Conservation (phyloP, 2,888 invertebrate genomes). For the Lasioglossum figueresi region DNA sequence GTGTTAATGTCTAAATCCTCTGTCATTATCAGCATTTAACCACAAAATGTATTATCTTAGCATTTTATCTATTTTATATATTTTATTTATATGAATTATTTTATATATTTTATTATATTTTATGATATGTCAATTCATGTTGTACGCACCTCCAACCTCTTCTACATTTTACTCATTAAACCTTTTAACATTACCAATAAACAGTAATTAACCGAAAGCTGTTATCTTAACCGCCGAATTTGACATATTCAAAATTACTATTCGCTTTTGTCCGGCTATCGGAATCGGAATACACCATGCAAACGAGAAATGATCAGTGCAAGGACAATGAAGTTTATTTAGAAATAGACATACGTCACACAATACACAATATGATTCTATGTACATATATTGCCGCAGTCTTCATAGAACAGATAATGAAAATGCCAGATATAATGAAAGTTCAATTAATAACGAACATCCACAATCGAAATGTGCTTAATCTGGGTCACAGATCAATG, state of each 20-base stretch:
- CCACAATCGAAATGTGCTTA: background rate
- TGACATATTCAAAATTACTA: background rate
- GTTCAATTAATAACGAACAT: background rate
- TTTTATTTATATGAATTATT: too few species aligned
- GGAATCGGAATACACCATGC: too few species aligned
- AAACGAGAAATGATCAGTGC: background rate
- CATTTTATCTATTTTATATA: too few species aligned
- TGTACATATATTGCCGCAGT: background rate
- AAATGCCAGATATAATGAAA: background rate
- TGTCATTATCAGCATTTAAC: too few species aligned
- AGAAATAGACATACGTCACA: background rate
- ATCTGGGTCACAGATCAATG: background rate
- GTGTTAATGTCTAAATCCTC: background rate
- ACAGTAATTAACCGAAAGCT: background rate
- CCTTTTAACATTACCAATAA: background rate
- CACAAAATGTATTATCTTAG: too few species aligned
- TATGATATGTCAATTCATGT: too few species aligned
- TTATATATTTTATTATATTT: too few species aligned
- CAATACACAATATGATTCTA: background rate
- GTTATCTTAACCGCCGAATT: background rate
- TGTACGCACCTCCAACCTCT: too few species aligned
- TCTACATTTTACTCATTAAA: background rate
- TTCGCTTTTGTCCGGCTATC: background rate
- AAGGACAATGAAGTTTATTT: slow-evolving; percentile 1
- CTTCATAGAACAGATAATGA: background rate